Evolutionary conservation across 2,113 vertebrate species (phyloP), one percentile per base, ranked within the genome.

Genomic region (Phoxinus phoxinus): DNA sequence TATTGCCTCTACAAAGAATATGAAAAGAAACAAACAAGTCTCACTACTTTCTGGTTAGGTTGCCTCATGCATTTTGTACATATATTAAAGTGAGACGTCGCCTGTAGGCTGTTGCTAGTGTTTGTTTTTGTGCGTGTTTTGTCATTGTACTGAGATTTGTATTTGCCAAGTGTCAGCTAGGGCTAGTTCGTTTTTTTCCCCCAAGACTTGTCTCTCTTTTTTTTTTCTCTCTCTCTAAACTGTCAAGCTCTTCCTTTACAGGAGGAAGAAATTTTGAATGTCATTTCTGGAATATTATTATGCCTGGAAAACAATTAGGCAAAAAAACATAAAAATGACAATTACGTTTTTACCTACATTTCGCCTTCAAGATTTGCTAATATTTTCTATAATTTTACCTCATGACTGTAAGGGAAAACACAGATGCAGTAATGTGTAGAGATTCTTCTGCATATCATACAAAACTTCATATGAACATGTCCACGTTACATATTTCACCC

Each of bases 111-210:
- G 92, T 94, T 90, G 83, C 88, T 92, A 85, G 89, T 92, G 93
- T 61, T 95, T 94, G 95, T 90, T 93, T 93, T 92, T 94, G 94
- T 95, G 95, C 87, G 92, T 93, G 92, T 95, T 94, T 95, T 96
- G 95, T 96, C 90, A 53, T 86, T 94, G 95, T 95, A 93, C 91
- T 58, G 58, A 94, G 95, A 95, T 94, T 94, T 93, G 95, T 95
- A 91, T 95, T 94, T 95, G 94, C 93, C 92, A 89, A 93, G 93
- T 95, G 94, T 92, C 85, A 61, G 79, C 78, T 81, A 86, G 46
- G 59, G 44, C 92, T 82, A 67, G 41, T 82, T 58, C 1, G 8
- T n/a, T 51, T 84, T 48, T 17, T 17, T 3, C 15, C 3, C 1
- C 19, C 32, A 73, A 78, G 30, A 9, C 1, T 51, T 27, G 65